Conservation (phyloP, 2,113 vertebrate species). For the Falcunculus frontatus region DNA sequence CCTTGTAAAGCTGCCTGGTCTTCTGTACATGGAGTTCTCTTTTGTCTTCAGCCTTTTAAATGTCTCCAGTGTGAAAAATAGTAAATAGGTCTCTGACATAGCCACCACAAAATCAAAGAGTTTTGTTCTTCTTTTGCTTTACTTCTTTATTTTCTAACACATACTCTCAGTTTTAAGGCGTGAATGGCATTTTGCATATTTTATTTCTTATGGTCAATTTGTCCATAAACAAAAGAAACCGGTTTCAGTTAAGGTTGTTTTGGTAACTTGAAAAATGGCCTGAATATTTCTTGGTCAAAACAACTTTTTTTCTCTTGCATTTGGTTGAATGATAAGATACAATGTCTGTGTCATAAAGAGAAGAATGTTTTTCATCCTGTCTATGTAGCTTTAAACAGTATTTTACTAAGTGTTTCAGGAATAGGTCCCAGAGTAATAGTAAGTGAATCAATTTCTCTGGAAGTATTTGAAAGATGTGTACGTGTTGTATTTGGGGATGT, state of each 20-base stretch:
- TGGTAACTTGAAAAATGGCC: neutral
- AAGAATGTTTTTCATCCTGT: neutral
- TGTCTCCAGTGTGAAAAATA: neutral
- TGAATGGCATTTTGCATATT: neutral
- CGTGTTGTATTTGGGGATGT: neutral
- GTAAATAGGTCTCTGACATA: neutral
- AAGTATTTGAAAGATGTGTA: neutral
- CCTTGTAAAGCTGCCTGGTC: neutral
- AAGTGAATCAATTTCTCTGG: neutral
- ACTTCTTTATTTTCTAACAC: neutral
- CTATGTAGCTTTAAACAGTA: neutral
- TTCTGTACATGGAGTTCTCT: neutral
- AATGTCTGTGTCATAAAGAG: neutral
- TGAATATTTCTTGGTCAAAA: neutral
- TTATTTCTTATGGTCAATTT: neutral
- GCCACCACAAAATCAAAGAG: neutral
- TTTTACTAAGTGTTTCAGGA: neutral
- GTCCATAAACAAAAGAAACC: neutral
- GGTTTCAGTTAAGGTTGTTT: neutral
- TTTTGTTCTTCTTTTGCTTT: neutral
- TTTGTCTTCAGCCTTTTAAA: neutral
- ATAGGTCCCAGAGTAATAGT: neutral
- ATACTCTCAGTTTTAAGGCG: fast-evolving
- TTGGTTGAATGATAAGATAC: neutral
- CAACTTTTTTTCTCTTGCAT: neutral